Base-by-base conservation (phyloP, 2,113 vertebrate genomes). In the Oncorhynchus clarkii region DNA sequence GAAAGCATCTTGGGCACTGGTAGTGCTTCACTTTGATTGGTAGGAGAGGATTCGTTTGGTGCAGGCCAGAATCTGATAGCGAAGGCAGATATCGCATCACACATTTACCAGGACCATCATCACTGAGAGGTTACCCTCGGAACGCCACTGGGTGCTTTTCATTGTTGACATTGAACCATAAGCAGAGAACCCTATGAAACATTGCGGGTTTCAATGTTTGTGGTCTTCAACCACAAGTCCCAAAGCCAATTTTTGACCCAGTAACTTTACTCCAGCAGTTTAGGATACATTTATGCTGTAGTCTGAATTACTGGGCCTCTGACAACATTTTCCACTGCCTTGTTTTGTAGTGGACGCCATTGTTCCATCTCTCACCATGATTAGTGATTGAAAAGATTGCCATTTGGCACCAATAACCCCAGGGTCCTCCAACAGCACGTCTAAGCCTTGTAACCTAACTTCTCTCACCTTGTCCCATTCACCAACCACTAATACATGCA, bases 241-340 rank as follows among this genome's bases (percentile, higher is more conserved):
- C 54, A 57, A 14, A 22, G 31, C 31, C 69, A 62, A 13, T 64
- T 64, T 64, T 64, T 64, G 22, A 64, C 13, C 62, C 62, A 64
- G 6, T 26, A 64, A 69, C 54, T 20, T 18, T 57, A 20, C 54
- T 57, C 14, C 39, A 45, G 39, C 39, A 45, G 39, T 45, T 45
- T 11, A 45, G 39, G 39, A 12, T 45, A 45, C 12, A 45, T 2
- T 45, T 45, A 45, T 2, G 39, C 9, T 11, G 39, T 2, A 45
- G 39, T 45, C 9, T 45, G 39, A 11, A 45, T 45, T 45, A 45
- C 39, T 45, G 9, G 39, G 39, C 9, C 39, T 12, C 9, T 12
- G 39, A 45, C 9, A 45, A 45, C 39, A 62, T 71, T 76, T 85
- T 80, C 78, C 75, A 75, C 45, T 26, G 9, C 62, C 22, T 64